Base-by-base conservation (phyloP, 2,113 vertebrate species). In the Pterophyllum scalare region DNA sequence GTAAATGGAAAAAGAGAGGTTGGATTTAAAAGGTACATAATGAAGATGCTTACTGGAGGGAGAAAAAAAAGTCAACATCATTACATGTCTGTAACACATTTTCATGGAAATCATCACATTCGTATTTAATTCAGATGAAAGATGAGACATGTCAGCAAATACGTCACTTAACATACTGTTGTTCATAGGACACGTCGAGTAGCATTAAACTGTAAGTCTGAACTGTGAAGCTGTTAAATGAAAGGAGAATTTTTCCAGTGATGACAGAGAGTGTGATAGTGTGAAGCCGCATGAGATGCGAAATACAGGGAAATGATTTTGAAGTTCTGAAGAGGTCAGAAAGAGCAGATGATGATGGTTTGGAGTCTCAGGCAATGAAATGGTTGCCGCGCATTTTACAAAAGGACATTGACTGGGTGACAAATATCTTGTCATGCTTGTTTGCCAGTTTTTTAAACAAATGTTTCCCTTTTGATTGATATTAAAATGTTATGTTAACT, bases 381-480 rank as follows among this genome's bases (percentile, higher is more conserved):
- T 26, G n/a, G 26, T 52, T 57, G 4, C 59, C 46, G 38, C 19
- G 67, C 4, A 1, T 20, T 59, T 11, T 75, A 77, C 77, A 57
- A 54, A 6, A 4, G 2, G 9, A 10, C 64, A 38, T 38, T 75
- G 75, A 78, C 58, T 79, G 28, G 46, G 40, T 35, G 56, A 72
- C 49, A 77, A 59, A 6, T 17, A 77, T 80, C 61, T 19, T 31
- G 77, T 59, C 14, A 28, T 58, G 35, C 19, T 58, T 62, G 74
- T 87, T 77, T 86, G 22, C 54, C 1, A 13, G 75, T 80, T 75
- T 38, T 52, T 54, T 38, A 33, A 22, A 24, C 58, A 24, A 64
- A 65, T 7, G 31, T 59, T 82, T 77, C 86, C 14, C 22, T 49
- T 82, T 79, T 75, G 67, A 84, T 79, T 87, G 58, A 87, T 82